Evolutionary conservation across 1,140 invertebrate species (phyloP).

Genomic region (Caenorhabditis remanei): DNA sequence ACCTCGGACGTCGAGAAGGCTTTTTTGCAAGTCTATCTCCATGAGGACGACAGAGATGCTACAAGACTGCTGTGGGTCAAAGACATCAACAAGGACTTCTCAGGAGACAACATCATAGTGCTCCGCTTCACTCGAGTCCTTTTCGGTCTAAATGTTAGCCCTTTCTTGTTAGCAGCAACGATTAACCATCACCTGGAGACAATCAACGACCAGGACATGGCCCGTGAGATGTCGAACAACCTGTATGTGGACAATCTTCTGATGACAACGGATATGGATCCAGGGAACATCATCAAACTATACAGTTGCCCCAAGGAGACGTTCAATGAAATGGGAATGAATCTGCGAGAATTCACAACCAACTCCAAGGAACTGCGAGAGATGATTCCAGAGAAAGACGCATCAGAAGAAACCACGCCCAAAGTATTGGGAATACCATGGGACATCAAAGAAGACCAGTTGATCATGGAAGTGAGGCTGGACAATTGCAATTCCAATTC

Average conservation of each 20-base stretch:
- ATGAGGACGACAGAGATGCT: no score
- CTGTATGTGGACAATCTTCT: slow-evolving; percentile 64
- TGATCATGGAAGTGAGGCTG: not conserved
- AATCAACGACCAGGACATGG: not conserved
- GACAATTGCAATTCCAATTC: not conserved
- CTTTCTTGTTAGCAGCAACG: slow-evolving; percentile 62
- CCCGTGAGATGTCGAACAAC: slow-evolving; percentile 39
- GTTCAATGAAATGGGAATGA: slow-evolving; percentile 58
- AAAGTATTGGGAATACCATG: not conserved
- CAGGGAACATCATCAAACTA: not conserved
- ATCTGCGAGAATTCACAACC: slow-evolving; percentile 58
- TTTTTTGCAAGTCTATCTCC: no score
- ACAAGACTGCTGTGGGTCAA: not conserved
- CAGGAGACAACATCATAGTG: slow-evolving; percentile 55
- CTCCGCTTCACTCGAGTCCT: slow-evolving; percentile 61
- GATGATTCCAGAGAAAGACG: not conserved
- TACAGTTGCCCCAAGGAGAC: not conserved
- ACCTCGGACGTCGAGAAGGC: no score
- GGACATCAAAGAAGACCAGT: not conserved
- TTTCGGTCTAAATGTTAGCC: slow-evolving; percentile 61
- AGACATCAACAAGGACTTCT: not conserved
- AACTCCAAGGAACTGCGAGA: slow-evolving; percentile 21
- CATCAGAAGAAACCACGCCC: not conserved
- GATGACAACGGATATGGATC: slow-evolving; percentile 4
- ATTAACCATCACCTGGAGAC: slow-evolving; percentile 60